Conservation (phyloP, 2,113 vertebrate species). For the Anhinga anhinga region DNA sequence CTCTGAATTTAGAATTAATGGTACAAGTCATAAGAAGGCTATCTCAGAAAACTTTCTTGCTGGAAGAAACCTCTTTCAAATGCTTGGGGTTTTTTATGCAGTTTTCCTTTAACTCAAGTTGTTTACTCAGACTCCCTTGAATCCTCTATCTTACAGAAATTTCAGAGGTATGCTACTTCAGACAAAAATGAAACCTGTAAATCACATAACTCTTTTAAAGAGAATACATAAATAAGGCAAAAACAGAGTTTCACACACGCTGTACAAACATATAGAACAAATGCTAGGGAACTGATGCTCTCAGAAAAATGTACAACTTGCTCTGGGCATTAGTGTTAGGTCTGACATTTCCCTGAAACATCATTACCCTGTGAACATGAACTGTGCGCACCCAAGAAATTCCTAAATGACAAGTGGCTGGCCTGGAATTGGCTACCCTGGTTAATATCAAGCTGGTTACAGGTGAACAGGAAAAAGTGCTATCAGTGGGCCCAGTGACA, state of each 20-base stretch:
- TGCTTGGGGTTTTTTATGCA: background rate
- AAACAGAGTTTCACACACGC: background rate
- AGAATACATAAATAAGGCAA: background rate
- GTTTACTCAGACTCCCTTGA: background rate
- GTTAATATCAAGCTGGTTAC: background rate
- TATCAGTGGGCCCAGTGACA: background rate
- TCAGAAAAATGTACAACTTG: background rate
- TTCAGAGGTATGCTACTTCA: background rate
- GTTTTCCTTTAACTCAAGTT: background rate
- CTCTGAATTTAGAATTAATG: background rate
- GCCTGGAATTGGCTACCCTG: background rate
- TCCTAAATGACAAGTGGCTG: background rate
- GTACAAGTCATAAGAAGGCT: background rate
- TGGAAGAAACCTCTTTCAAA: background rate
- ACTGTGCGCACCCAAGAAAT: background rate
- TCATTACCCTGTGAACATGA: background rate
- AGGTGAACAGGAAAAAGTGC: background rate
- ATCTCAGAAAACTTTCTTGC: background rate
- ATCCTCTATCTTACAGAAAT: background rate
- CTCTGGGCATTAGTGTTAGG: background rate
- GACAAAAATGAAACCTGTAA: background rate
- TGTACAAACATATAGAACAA: background rate
- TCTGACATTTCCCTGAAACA: background rate
- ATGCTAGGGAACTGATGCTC: background rate
- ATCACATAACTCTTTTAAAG: background rate